Conservation (phyloP, 2,797 vertebrate genomes). For the Pipistrellus kuhlii region DNA sequence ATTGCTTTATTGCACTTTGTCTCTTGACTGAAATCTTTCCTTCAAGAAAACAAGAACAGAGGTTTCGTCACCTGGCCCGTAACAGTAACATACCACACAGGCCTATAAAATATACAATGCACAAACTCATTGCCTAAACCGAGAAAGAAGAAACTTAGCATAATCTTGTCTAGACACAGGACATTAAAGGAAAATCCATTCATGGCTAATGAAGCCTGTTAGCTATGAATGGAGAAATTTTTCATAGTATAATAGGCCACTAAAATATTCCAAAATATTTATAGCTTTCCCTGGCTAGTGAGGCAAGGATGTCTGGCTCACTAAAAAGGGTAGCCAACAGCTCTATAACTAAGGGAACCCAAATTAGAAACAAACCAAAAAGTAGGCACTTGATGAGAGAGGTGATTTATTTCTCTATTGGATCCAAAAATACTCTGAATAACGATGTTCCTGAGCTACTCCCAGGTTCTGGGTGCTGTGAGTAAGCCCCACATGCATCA, state of each 20-base stretch:
- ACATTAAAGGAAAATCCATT: slow-evolving; percentile 49
- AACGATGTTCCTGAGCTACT: background rate
- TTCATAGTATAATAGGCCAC: slow-evolving; percentile 31
- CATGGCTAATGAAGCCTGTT: background rate
- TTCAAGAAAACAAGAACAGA: too few relatives aligned
- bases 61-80: too few relatives aligned
- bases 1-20: too few relatives aligned
- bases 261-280: slow-evolving; percentile 61
- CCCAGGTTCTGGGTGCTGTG: background rate
- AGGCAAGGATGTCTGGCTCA: slow-evolving; percentile 60
- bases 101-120: background rate
- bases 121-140: background rate
- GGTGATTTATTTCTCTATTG: background rate
- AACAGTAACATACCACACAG: background rate
- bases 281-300: slow-evolving; percentile 54
- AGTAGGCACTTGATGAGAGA: background rate
- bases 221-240: slow-evolving; percentile 51
- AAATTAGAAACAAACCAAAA: slow-evolving; percentile 51
- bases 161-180: background rate
- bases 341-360: slow-evolving; percentile 34
- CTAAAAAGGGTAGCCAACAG: background rate
- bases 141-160: background rate
- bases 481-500: background rate
- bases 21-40: too few relatives aligned
- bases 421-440: background rate